phyloP scores from a whole-genome alignment of 2,797 vertebrate genomes.

The Mustela erminea region DNA sequence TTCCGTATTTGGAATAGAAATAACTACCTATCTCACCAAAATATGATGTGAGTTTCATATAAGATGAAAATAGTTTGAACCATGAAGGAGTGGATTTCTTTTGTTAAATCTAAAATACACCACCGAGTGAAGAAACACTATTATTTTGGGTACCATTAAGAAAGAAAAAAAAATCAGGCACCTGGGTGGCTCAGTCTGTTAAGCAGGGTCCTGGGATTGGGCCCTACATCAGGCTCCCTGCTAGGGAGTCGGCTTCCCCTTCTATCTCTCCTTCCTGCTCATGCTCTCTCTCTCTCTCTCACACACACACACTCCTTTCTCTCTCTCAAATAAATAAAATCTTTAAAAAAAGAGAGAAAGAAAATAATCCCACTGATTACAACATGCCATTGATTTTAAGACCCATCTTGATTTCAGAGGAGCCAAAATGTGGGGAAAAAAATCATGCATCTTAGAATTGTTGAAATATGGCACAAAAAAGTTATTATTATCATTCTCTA shows the following conservation, averaged over 20 bases:
- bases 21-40: slow-evolving; percentile 33
- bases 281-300: no score
- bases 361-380: neutral
- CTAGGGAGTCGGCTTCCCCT: no score
- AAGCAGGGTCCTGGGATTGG: neutral
- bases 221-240: neutral
- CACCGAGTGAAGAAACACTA: slow-evolving; percentile 45
- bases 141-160: slow-evolving; percentile 36
- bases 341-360: neutral
- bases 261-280: no score
- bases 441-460: slow-evolving; percentile 38
- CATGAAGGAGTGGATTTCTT: neutral
- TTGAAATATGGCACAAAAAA: slow-evolving; percentile 47
- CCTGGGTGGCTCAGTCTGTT: neutral
- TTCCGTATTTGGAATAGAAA: slow-evolving; percentile 22
- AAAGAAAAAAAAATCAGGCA: neutral
- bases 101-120: slow-evolving; percentile 8
- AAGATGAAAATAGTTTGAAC: slow-evolving; percentile 4
- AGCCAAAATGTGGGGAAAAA: neutral
- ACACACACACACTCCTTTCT: no score
- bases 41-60: neutral
- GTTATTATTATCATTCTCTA: slow-evolving; percentile 59
- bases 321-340: neutral
- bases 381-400: neutral
- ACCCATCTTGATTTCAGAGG: neutral